Evolutionary conservation across 2,113 vertebrate genomes (phyloP).

Genomic region (Tinamus guttatus): DNA sequence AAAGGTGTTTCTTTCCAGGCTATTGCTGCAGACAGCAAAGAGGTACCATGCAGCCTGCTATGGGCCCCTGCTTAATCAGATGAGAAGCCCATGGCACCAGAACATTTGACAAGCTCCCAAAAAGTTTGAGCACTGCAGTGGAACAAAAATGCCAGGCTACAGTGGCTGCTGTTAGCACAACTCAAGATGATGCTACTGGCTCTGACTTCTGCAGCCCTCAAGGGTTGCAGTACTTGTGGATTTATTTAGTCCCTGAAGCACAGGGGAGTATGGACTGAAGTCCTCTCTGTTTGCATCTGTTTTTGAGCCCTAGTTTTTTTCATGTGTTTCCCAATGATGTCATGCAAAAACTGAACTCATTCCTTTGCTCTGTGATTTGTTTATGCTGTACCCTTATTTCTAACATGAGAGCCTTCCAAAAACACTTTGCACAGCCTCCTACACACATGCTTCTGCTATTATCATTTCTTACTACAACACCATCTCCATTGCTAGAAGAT

Average conservation of each 20-base stretch:
- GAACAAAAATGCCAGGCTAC: not conserved
- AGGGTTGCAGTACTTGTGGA: rapidly evolving
- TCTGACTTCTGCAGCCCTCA: not conserved
- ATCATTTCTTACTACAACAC: not conserved
- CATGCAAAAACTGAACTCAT: not conserved
- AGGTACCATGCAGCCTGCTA: rapidly evolving
- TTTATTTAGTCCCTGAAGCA: not conserved
- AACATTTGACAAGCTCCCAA: rapidly evolving
- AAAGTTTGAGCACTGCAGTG: not conserved
- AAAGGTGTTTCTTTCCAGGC: not conserved
- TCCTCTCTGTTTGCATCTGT: not conserved
- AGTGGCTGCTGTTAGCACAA: not conserved
- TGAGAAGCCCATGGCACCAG: not conserved
- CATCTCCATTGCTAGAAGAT: not conserved
- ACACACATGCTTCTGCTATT: not conserved
- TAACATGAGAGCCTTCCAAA: not conserved
- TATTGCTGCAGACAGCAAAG: not conserved
- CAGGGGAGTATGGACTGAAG: not conserved
- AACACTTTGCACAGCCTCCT: not conserved
- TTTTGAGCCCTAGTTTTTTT: not conserved
- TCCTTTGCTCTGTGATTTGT: not conserved
- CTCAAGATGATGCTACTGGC: not conserved
- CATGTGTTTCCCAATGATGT: not conserved
- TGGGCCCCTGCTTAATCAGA: no score
- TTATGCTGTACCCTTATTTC: not conserved